These are phyloP conservation scores for Casuarius casuarius DNA, from an alignment of 2,113 vertebrate species.

Conservation along the genomic window DNA sequence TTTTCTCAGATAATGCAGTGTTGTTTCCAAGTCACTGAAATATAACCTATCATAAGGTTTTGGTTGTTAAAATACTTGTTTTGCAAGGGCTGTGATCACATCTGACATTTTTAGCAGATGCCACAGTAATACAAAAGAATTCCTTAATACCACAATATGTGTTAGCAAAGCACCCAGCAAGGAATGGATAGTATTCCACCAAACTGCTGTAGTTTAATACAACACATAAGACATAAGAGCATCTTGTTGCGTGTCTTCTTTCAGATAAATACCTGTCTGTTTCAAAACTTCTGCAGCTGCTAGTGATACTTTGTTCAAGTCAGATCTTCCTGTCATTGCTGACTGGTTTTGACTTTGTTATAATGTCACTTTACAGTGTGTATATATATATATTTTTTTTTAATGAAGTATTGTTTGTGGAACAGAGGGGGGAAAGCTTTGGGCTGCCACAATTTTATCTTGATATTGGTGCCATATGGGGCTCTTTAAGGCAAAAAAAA, in stretches of 20 bases:
- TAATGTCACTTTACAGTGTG: not conserved
- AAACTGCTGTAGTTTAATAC: not conserved
- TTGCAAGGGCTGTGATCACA: slow-evolving; percentile 69
- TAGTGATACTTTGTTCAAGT: not conserved
- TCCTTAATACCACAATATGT: slow-evolving; percentile 45
- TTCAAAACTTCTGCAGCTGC: not conserved
- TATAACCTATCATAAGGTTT: slow-evolving; percentile 77
- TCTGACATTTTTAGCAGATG: slow-evolving; percentile 73
- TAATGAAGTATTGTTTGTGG: not conserved
- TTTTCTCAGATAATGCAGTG: slow-evolving; percentile 74
- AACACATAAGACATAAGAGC: not conserved
- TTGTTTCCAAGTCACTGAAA: slow-evolving; percentile 79
- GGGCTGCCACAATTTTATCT: not conserved
- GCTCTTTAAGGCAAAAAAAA: slow-evolving; percentile 51
- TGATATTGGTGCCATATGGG: slow-evolving; percentile 75
- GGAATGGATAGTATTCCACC: not conserved
- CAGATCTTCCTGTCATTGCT: not conserved
- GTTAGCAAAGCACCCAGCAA: not conserved
- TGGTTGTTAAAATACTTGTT: slow-evolving; percentile 76
- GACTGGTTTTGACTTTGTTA: not conserved
- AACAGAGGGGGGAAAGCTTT: not conserved
- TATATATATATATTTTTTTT: not conserved
- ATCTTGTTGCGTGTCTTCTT: not conserved
- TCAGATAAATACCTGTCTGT: not conserved
- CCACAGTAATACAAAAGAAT: slow-evolving; percentile 52